Base-by-base conservation (phyloP, 37 sponge, comb jelly and placozoan species). In the Tethya wilhelma region DNA sequence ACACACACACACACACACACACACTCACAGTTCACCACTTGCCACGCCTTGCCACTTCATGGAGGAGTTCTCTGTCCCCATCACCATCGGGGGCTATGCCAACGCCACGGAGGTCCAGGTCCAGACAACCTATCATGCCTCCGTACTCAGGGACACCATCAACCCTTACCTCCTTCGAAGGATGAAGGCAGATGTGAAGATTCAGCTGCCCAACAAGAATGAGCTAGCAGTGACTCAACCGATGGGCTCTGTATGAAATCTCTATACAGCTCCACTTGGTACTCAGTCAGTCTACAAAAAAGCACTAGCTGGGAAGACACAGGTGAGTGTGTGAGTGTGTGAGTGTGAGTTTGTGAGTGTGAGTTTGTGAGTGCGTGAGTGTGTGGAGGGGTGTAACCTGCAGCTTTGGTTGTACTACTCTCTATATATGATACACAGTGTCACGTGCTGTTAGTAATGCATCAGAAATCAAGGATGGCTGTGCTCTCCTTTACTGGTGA, bases 21-120 rank as follows among this genome's bases (percentile, higher is more conserved):
- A n/a, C n/a, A n/a, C n/a, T n/a, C n/a, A n/a, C n/a, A n/a, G n/a
- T n/a, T n/a, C n/a, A n/a, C n/a, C n/a, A n/a, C n/a, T n/a, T n/a
- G n/a, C n/a, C n/a, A n/a, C n/a, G n/a, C n/a, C n/a, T n/a, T n/a
- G n/a, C n/a, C n/a, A n/a, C n/a, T 99, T 96, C 81, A 71, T 99
- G 91, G 97, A 96, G 69, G 88, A 96, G 85, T 94, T 99, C 79
- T 94, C 99, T 26, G 93, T 92, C 2, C 99, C 99, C 74, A 99
- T 99, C 22, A 96, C 95, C 5, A 81, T 86, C 45, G 99, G 99
- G 2, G 99, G 99, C 14, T 99, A 99, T 70, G 87, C 88, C 71
- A 94, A 87, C 73, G 99, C 99, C 41, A 74, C 99, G 40, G 83
- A 94, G 74, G 82, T 92, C 29, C 95, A 97, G 76, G 96, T 96